Percentiles rank a stretch among this genome's conserved stretches.
Evolutionary conservation across 2,888 invertebrate species (phyloP).

Genomic region (Acrobeloides nanus): DNA sequence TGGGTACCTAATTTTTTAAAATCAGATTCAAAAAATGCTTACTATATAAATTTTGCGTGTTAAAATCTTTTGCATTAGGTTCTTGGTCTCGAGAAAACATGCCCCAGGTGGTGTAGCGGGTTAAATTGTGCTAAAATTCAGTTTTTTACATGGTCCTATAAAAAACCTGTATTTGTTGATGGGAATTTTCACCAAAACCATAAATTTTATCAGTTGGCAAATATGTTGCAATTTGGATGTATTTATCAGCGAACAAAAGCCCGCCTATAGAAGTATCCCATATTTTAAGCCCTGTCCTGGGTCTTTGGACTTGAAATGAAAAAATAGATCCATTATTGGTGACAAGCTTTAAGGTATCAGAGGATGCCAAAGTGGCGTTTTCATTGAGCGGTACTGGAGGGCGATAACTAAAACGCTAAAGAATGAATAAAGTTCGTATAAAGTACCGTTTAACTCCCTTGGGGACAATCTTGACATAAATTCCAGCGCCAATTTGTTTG

Average conservation of each 20-base stretch:
- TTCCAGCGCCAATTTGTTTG: slow-evolving; percentile 13
- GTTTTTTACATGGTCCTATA: too few species aligned
- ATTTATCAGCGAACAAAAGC: slow-evolving; percentile 21
- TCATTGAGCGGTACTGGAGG: slow-evolving; percentile 32
- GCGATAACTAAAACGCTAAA: slow-evolving; percentile 35
- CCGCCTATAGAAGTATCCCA: slow-evolving; percentile 42
- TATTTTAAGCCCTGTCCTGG: slow-evolving; percentile 26
- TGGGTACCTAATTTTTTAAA: slow-evolving; percentile 36
- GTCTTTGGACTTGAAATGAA: slow-evolving; percentile 32
- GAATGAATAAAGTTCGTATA: too few species aligned
- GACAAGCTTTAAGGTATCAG: slow-evolving; percentile 22
- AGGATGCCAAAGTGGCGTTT: slow-evolving; percentile 19
- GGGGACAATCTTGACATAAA: slow-evolving; percentile 26
- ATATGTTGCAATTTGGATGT: slow-evolving; percentile 23
- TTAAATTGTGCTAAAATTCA: slow-evolving; percentile 35
- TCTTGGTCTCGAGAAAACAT: slow-evolving; percentile 42
- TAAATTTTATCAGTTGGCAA: slow-evolving; percentile 22
- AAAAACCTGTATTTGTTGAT: slow-evolving; percentile 12
- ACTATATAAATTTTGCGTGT: slow-evolving; percentile 38
- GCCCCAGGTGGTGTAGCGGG: slow-evolving; percentile 37
- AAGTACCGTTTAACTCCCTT: too few species aligned
- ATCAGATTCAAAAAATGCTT: too few species aligned
- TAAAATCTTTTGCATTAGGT: slow-evolving; percentile 28
- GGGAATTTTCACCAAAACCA: slow-evolving; percentile 25
- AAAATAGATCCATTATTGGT: slow-evolving; percentile 22